Conservation (phyloP, 2,888 invertebrate genomes). For the Seira ritae region DNA sequence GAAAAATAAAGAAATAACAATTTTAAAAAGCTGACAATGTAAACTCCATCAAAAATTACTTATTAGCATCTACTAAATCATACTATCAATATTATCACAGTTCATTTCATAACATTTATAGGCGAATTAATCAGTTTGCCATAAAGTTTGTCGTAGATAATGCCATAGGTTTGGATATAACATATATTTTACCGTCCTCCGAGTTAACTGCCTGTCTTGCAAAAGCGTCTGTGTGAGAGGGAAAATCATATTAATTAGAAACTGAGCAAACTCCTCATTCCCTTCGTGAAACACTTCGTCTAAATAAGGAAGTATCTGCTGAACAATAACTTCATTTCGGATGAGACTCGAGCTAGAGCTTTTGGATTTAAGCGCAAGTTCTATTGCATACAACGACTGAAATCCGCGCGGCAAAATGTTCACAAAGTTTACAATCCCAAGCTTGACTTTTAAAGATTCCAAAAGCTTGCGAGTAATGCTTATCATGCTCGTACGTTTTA, state of each 20-base stretch:
- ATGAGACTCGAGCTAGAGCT: background rate
- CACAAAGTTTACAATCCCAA: background rate
- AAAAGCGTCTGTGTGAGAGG: background rate
- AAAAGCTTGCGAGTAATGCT: background rate
- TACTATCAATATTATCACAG: no score
- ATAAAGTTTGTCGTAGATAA: background rate
- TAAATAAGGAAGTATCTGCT: conserved; percentile 19
- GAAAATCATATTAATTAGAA: background rate
- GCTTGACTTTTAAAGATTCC: background rate
- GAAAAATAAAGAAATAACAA: conserved; percentile 40
- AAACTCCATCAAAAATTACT: background rate
- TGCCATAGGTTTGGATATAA: background rate
- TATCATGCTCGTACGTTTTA: background rate
- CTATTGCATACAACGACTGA: conserved; percentile 37
- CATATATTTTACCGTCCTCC: background rate
- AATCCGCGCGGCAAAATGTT: conserved; percentile 8
- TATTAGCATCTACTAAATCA: no score
- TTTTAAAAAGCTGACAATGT: conserved; percentile 12
- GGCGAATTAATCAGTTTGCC: no score
- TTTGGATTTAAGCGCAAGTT: background rate
- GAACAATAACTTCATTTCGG: background rate
- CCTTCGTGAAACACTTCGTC: conserved; percentile 24
- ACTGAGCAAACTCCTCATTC: background rate
- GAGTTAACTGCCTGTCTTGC: background rate
- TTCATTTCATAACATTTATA: no score